Evolutionary conservation across 2,113 vertebrate genomes (phyloP).

Genomic region (Lathamus discolor): DNA sequence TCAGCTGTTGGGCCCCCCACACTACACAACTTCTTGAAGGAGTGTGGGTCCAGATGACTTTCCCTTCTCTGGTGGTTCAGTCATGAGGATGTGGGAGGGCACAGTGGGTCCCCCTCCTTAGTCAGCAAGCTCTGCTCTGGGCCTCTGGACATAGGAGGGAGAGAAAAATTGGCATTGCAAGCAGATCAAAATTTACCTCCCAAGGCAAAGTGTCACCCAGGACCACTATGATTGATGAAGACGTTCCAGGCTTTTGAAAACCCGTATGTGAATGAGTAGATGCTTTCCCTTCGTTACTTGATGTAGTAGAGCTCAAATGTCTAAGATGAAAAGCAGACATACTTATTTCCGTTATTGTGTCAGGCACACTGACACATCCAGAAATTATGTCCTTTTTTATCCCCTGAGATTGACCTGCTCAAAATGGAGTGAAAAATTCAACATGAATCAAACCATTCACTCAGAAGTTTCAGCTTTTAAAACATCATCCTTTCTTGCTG

Average conservation of each 20-base stretch:
- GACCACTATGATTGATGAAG: background rate
- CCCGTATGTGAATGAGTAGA: background rate
- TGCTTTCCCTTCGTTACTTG: background rate
- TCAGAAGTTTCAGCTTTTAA: background rate
- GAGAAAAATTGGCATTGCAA: background rate
- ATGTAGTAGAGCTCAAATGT: background rate
- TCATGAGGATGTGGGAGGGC: rapidly evolving
- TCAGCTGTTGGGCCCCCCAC: too few species aligned
- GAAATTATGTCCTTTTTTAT: background rate
- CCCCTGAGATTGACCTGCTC: background rate
- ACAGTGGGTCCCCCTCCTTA: background rate
- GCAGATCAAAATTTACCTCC: background rate
- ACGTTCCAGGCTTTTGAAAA: background rate
- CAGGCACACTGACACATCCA: background rate
- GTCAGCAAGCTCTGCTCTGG: background rate
- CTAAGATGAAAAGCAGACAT: background rate
- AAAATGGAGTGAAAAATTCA: background rate
- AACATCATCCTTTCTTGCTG: background rate
- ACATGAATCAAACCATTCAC: background rate
- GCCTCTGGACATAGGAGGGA: background rate
- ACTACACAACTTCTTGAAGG: background rate
- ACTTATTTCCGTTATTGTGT: background rate
- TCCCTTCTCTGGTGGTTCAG: background rate
- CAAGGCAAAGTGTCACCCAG: background rate
- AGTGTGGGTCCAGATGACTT: too few species aligned